Conservation (phyloP, 2,888 invertebrate species). For the Eupithecia centaureata region DNA sequence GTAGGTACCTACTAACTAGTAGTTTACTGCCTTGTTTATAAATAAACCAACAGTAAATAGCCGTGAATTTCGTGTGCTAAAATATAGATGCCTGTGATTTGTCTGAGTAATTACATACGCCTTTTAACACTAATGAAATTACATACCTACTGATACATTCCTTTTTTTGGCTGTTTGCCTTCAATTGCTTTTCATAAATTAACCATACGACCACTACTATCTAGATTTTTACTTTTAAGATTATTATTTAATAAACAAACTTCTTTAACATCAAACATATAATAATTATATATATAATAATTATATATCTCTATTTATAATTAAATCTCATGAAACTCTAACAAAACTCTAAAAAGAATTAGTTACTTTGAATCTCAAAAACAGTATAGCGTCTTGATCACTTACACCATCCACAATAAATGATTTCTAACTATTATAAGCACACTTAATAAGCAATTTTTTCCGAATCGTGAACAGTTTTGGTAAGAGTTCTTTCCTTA, state of each 20-base stretch:
- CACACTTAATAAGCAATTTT: not conserved
- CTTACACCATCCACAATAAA: not conserved
- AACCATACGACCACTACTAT: not conserved
- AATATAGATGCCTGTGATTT: constrained; percentile 14
- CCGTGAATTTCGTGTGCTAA: constrained; percentile 8
- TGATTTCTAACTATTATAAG: not conserved
- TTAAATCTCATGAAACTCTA: not conserved
- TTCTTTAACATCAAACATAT: not conserved
- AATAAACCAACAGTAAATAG: constrained; percentile 17
- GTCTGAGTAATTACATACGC: constrained; percentile 8
- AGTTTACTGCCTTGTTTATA: constrained; percentile 12
- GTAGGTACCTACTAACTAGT: constrained; percentile 14
- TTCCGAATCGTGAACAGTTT: not conserved
- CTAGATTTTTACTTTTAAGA: not conserved
- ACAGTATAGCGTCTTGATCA: not conserved
- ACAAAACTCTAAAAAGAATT: not conserved
- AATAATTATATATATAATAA: too few relatives aligned
- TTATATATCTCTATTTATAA: not conserved
- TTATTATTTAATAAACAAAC: not conserved
- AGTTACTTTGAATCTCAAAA: not conserved
- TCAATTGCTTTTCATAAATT: constrained; percentile 8
- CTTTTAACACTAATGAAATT: constrained; percentile 9
- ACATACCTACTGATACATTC: constrained; percentile 8
- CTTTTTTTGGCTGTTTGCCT: constrained; percentile 4
- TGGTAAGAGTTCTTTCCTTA: not conserved